phyloP scores from a whole-genome alignment of 2,888 invertebrate species.

The Drosophila affinis region DNA sequence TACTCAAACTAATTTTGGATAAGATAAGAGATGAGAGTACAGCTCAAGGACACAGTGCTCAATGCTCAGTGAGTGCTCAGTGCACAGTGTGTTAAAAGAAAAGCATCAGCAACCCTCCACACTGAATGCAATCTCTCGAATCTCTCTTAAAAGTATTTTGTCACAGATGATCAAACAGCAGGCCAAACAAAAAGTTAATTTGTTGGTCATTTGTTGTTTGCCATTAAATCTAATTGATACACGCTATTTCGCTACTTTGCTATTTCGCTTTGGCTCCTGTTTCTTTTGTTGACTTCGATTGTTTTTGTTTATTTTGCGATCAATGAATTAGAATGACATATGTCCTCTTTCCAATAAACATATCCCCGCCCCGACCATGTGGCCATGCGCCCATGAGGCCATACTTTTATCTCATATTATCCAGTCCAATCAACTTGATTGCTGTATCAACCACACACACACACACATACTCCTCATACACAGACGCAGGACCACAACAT shows the following conservation, averaged over 20 bases:
- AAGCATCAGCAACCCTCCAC: background rate
- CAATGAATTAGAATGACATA: constrained; percentile 66
- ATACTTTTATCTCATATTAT: constrained; percentile 15
- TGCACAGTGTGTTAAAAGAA: background rate
- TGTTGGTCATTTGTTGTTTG: constrained; percentile 80
- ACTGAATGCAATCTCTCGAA: background rate
- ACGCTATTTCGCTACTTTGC: constrained; percentile 32
- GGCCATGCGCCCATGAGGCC: background rate
- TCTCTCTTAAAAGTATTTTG: constrained; percentile 55
- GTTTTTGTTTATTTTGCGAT: constrained; percentile 57
- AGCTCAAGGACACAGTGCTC: background rate
- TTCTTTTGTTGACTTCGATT: constrained; percentile 40
- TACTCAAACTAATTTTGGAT: no score
- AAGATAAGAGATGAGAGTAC: no score
- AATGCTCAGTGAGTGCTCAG: background rate
- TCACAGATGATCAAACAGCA: constrained; percentile 77
- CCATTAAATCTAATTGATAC: constrained; percentile 74
- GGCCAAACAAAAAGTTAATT: constrained; percentile 75
- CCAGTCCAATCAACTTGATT: background rate
- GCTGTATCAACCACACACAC: constrained; percentile 28
- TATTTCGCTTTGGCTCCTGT: constrained; percentile 6
- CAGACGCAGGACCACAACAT: background rate
- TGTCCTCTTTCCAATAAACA: constrained; percentile 52
- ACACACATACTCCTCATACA: constrained; percentile 14
- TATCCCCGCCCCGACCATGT: background rate